Evolutionary conservation across 2,797 vertebrate species (phyloP), one percentile per base, ranked within the genome.

Genomic region (Diglossa cyanea): DNA sequence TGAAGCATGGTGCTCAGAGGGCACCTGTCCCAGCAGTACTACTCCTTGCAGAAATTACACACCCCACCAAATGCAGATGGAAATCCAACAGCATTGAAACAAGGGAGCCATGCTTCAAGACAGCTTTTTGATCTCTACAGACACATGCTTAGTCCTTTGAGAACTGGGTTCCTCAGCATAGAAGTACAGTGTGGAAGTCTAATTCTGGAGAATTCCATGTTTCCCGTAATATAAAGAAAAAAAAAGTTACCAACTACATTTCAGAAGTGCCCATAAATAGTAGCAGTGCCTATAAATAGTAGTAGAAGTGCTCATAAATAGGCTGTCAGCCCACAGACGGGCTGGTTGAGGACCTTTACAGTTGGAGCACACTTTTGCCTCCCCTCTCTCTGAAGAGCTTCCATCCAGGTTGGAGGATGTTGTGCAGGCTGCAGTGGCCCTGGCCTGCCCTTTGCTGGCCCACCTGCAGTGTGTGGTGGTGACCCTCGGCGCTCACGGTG

Each of bases 371-470:
- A 42, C 37, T 92, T 61, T 95, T 72, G 65, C 88, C 66, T 75
- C 78, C 53, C 44, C 9, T 3, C 35, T 92, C 14, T 88, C 66
- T 75, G 33, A 89, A 99, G 98, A 95, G 78, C 62, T 98, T 58
- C 98, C 98, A 0, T 96, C 91, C 58, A 96, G 96, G n/a, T 57
- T 97, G 30, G 97, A 98, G 8, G 98, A 98, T 15, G 83, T 98
- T 61, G 83, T 99, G 61, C 93, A 71, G 78, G 96, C 96, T 25
- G 98, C 98, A 9, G 61, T 97, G 72, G 73, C 96, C 94, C 98
- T 99, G 95, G 98, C 98, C 25, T 96, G 95, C 96, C 99, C 99
- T 75, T 98, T 99, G 74, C 98, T 99, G 98, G 97, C 98, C 90
- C 98, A 99, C 68, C 93, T 99, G 94, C 94, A 90, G 55, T 99